Base-by-base conservation (phyloP, 2,888 invertebrate species). In the Plagiodera versicolora region DNA sequence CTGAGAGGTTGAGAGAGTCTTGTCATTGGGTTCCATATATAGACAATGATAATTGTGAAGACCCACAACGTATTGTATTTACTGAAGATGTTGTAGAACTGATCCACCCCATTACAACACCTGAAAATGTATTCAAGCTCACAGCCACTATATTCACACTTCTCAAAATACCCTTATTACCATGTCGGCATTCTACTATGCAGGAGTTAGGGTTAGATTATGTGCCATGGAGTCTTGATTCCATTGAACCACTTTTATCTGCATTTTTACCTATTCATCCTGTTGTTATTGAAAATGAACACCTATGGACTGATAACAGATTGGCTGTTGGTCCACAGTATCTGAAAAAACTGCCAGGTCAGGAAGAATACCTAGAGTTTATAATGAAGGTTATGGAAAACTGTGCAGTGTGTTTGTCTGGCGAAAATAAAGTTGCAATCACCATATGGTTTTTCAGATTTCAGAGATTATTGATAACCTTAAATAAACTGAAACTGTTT, bases 1-100 rank as follows among this genome's bases (percentile, higher is more conserved):
- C 89, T 61, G 92, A 91, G 79, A 86, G 87, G 10, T 80, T 90
- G 56, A 84, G 91, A n/a, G 89, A 87, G 72, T 85, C 86, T 16
- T 87, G 85, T 70, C 88, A 89, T 79, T 92, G 89, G 85, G 81
- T 89, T 35, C 87, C 89, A 1, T 81, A 79, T 30, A 30, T 49
- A 8, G 61, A 61, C 46, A 74, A 81, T n/a, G 81, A 68, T n/a
- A 79, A 67, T 39, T 81, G 85, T 73, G 82, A 83, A 70, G 87
- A 87, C 82, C 83, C 89, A 63, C 86, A 90, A 78, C 83, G 89
- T 74, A 81, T 89, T 70, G 83, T 88, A 45, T 85, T 85, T 65
- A 81, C 84, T 32, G 86, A 86, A 67, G 88, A 88, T 72, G 84
- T 87, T 9, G 82, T 85, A 1, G 87, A 87, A 70, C 85, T 89